A percentile compares a stretch with the other conserved stretches of the same genome.
These are phyloP conservation scores for Mermis nigrescens DNA, from an alignment of 2,888 invertebrate genomes.

Conservation along the genomic window DNA sequence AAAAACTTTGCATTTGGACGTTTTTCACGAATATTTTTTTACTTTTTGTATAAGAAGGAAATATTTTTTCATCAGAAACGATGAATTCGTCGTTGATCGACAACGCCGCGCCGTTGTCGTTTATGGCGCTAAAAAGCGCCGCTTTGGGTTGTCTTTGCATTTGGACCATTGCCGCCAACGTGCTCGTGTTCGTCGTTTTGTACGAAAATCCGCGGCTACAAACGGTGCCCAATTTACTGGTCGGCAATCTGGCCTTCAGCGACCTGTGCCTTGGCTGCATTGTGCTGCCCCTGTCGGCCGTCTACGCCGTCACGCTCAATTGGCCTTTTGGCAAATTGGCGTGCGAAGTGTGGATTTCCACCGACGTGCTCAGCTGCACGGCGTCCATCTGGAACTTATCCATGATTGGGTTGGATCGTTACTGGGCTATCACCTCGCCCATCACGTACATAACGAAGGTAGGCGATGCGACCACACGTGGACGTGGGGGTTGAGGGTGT, in stretches of 20 bases:
- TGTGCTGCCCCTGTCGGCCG: constrained; percentile 37
- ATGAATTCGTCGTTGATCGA: too few species aligned
- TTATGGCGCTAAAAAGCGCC: constrained; percentile 14
- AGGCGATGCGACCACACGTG: too few species aligned
- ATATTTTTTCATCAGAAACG: too few species aligned
- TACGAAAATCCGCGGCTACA: constrained; percentile 31
- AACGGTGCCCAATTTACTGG: constrained; percentile 37
- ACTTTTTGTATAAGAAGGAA: too few species aligned
- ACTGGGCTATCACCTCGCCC: constrained; percentile 35
- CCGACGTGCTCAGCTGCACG: constrained; percentile 38
- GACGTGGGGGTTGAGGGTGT: too few species aligned
- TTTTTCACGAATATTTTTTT: too few species aligned
- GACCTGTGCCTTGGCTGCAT: constrained; percentile 36
- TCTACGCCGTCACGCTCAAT: constrained; percentile 34
- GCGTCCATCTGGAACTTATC: constrained; percentile 39
- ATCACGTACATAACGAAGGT: constrained; percentile 36
- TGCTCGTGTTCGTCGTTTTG: constrained; percentile 29
- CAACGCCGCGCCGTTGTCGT: too few species aligned
- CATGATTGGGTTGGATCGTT: constrained; percentile 38
- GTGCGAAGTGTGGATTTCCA: constrained; percentile 37
- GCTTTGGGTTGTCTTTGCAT: constrained; percentile 26
- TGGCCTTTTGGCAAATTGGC: constrained; percentile 36
- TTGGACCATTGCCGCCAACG: constrained; percentile 30
- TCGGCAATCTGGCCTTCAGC: constrained; percentile 37
- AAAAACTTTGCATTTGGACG: too few species aligned